Evolutionary conservation across 2,888 invertebrate genomes (phyloP).

Genomic region (Parthenolecanium corni): DNA sequence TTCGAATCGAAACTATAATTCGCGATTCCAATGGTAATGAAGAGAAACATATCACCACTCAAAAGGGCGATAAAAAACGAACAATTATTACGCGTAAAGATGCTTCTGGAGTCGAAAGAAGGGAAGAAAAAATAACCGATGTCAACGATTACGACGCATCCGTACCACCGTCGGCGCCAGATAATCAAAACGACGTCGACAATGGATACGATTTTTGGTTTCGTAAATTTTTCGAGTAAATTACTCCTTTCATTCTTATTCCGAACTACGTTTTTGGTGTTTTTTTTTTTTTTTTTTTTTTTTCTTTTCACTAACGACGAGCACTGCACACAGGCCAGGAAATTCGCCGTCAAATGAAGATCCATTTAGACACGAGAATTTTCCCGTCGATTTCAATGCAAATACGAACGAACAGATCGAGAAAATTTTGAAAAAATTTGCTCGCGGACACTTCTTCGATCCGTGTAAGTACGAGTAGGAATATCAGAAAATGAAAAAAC

Average conservation of each 20-base stretch:
- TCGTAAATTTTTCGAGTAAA: slow-evolving; percentile 19
- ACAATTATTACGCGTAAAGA: slow-evolving; percentile 4
- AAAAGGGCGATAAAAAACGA: background rate
- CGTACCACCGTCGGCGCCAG: background rate
- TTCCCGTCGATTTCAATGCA: background rate
- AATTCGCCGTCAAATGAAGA: too few relatives aligned
- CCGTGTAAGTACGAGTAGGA: background rate
- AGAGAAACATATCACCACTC: slow-evolving; percentile 6
- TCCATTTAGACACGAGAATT: too few relatives aligned
- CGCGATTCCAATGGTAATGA: slow-evolving; percentile 6
- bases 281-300: background rate
- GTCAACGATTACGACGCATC: background rate
- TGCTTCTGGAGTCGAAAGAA: background rate
- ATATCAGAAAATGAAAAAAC: too few relatives aligned
- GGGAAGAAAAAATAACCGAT: background rate
- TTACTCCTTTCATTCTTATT: background rate
- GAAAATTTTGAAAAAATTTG: background rate
- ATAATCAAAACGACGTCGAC: background rate
- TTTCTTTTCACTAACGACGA: background rate
- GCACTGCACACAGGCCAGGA: too few relatives aligned
- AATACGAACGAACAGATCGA: background rate
- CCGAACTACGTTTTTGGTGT: background rate
- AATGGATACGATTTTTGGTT: slow-evolving; percentile 16
- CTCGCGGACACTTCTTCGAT: background rate
- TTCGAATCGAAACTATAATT: background rate